These are phyloP conservation scores for Galemys pyrenaicus DNA, from an alignment of 2,113 vertebrate species.

Conservation along the genomic window DNA sequence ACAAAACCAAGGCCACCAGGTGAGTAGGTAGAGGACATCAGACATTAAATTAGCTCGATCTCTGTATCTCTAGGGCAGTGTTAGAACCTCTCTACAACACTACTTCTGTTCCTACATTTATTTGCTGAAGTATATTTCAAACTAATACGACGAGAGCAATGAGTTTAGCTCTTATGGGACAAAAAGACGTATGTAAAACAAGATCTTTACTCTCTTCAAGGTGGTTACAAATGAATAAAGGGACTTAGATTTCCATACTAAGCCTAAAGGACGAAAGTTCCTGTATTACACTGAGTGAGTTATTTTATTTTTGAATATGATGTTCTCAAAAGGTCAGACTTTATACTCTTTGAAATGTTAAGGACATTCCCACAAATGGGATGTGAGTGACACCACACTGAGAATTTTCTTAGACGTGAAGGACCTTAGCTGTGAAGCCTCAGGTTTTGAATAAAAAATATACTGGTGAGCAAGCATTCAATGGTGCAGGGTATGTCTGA, in stretches of 20 bases:
- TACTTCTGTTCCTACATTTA: neutral
- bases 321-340: neutral
- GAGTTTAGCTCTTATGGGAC: neutral
- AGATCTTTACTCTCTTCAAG: neutral
- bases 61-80: neutral
- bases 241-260: neutral
- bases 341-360: neutral
- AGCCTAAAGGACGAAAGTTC: neutral
- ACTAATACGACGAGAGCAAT: neutral
- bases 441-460: neutral
- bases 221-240: neutral
- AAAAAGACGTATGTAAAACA: neutral
- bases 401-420: neutral
- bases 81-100: neutral
- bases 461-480: neutral
- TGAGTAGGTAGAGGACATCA: neutral
- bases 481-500: neutral
- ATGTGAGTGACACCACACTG: neutral
- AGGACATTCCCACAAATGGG: neutral
- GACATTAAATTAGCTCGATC: neutral
- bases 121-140: neutral
- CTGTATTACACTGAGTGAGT: neutral
- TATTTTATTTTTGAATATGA: constrained; percentile 1
- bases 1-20: neutral
- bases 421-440: neutral